Conservation (phyloP, 2,113 vertebrate species). For the Chrysemys picta region DNA sequence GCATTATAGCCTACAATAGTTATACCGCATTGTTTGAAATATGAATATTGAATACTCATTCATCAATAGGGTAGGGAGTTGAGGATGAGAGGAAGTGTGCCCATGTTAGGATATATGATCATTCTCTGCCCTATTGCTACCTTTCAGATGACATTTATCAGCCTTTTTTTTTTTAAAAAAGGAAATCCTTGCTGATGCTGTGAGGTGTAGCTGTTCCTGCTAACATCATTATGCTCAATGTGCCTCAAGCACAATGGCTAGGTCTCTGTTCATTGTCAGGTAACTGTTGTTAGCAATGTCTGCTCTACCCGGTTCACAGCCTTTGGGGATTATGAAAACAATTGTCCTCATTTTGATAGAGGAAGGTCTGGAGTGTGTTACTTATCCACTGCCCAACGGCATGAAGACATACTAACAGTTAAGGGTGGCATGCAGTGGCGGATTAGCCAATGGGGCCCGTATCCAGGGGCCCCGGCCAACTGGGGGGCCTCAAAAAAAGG, state of each 20-base stretch:
- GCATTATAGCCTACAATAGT: not conserved
- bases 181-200: not conserved
- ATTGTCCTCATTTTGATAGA: not conserved
- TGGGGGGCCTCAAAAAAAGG: too few relatives aligned
- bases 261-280: not conserved
- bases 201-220: not conserved
- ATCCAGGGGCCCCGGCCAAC: too few relatives aligned
- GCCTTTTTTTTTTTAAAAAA: too few relatives aligned
- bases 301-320: not conserved
- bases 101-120: rapidly evolving
- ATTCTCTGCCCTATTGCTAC: not conserved
- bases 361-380: not conserved
- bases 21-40: not conserved
- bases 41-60: not conserved
- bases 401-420: not conserved
- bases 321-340: not conserved
- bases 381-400: not conserved
- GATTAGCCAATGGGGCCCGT: too few relatives aligned
- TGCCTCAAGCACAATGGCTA: not conserved
- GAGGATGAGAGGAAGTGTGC: not conserved
- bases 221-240: not conserved
- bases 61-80: rapidly evolving
- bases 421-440: not conserved
- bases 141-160: not conserved
- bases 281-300: not conserved